These are phyloP conservation scores for Beroe ovata DNA, from an alignment of 37 sponge, comb jelly and placozoan genomes.

Conservation along the genomic window DNA sequence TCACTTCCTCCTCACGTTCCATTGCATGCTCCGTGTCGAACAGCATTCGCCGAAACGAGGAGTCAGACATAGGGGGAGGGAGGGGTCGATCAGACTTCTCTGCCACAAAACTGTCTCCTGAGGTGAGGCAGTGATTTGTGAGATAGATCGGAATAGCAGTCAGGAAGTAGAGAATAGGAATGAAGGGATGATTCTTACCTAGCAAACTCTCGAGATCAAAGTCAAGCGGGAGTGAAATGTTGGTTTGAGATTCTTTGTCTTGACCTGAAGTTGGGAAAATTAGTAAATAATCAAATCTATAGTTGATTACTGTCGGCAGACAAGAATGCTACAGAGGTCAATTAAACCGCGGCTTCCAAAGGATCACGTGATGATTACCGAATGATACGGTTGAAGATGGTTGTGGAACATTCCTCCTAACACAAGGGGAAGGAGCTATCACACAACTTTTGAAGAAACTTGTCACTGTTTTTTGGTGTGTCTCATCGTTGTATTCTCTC, in stretches of 20 bases:
- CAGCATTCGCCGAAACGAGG: background rate
- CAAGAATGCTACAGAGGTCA: too few species aligned
- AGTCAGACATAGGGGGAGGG: conserved; percentile 6
- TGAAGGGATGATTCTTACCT: conserved; percentile 21
- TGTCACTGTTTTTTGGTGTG: conserved; percentile 6
- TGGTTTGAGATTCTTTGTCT: background rate
- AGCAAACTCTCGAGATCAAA: conserved; percentile 25
- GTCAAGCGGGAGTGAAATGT: conserved; percentile 11
- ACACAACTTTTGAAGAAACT: conserved; percentile 15
- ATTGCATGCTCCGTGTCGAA: background rate
- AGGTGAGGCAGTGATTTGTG: background rate
- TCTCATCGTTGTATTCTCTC: conserved; percentile 58
- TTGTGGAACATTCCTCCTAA: background rate
- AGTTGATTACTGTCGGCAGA: too few species aligned
- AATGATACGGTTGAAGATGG: background rate
- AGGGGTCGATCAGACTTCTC: background rate
- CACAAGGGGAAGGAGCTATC: conserved; percentile 49
- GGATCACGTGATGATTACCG: too few species aligned
- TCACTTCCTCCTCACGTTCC: background rate
- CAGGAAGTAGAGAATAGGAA: too few species aligned
- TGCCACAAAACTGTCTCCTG: conserved; percentile 3
- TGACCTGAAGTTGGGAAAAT: background rate
- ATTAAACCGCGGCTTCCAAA: too few species aligned
- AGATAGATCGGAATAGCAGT: too few species aligned
- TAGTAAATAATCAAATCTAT: too few species aligned